Evolutionary conservation across 2,888 invertebrate species (phyloP).

Genomic region (Pteria penguin): DNA sequence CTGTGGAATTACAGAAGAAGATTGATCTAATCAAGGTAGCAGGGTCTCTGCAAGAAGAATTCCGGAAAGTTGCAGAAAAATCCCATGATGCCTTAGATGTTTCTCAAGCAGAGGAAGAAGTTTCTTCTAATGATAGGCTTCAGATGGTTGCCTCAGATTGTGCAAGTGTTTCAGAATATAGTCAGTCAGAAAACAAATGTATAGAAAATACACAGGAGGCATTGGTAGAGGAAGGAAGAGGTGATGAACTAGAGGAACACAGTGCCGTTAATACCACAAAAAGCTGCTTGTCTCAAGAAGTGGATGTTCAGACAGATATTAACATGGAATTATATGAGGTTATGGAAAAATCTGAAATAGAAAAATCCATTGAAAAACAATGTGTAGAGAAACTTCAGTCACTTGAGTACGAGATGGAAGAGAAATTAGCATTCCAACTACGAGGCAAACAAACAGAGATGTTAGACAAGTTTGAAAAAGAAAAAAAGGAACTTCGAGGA

Average conservation of each 20-base stretch:
- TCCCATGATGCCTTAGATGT: neutral
- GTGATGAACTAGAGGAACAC: neutral
- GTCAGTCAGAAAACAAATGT: too few species aligned
- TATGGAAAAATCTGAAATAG: conserved; percentile 2
- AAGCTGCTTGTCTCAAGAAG: neutral
- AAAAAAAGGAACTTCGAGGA: conserved; percentile 55
- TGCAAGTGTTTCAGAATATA: too few species aligned
- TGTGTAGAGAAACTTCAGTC: conserved; percentile 54
- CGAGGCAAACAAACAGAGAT: conserved; percentile 62
- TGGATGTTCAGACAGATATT: neutral
- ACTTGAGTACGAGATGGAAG: conserved; percentile 69
- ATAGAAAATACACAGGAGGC: neutral
- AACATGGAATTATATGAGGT: conserved; percentile 6
- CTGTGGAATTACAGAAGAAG: neutral
- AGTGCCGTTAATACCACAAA: neutral
- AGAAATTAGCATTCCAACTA: conserved; percentile 59
- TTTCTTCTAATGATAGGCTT: neutral
- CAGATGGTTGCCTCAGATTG: neutral
- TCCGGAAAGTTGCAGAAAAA: neutral
- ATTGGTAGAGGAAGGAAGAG: conserved; percentile 29
- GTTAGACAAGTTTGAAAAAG: conserved; percentile 51
- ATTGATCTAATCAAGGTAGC: neutral
- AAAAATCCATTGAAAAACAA: conserved; percentile 37
- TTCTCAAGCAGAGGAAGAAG: neutral
- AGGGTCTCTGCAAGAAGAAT: neutral